phyloP scores from a whole-genome alignment of 2,888 invertebrate species.

The Cryptocheilus praepositus region DNA sequence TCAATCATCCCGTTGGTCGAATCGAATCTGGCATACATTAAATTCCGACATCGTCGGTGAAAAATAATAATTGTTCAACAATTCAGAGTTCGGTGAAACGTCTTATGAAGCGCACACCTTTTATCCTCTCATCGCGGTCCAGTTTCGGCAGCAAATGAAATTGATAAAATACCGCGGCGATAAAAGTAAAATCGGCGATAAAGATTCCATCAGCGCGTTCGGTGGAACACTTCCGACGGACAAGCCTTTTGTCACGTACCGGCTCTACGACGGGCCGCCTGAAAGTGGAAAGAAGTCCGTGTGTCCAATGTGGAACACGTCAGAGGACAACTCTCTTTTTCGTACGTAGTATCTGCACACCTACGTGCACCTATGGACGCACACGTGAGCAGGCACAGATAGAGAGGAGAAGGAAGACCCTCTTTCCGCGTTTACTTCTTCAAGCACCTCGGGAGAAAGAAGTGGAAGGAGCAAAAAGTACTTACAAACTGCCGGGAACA shows the following conservation, averaged over 20 bases:
- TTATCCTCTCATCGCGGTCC: too few relatives aligned
- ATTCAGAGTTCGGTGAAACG: too few relatives aligned
- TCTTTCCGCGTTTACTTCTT: constrained; percentile 20
- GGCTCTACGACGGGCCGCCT: constrained; percentile 30
- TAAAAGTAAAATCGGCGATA: constrained; percentile 21
- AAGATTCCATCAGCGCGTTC: constrained; percentile 22
- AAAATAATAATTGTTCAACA: too few relatives aligned
- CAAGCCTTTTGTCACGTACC: constrained; percentile 42
- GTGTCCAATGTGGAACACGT: constrained; percentile 40
- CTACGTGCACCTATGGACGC: neutral
- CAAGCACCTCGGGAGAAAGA: constrained; percentile 14
- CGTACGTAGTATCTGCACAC: constrained; percentile 24
- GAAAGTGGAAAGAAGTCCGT: constrained; percentile 33
- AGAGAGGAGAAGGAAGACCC: constrained; percentile 13
- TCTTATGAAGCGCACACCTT: too few relatives aligned
- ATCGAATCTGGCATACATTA: too few relatives aligned
- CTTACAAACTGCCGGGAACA: constrained; percentile 48
- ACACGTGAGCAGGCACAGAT: neutral
- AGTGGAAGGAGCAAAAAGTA: constrained; percentile 47
- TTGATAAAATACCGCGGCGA: too few relatives aligned
- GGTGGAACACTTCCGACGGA: constrained; percentile 28
- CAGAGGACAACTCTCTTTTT: constrained; percentile 34
- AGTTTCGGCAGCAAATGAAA: too few relatives aligned
- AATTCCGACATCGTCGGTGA: too few relatives aligned
- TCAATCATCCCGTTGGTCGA: too few relatives aligned